These are phyloP conservation scores for Sebastes variabilis DNA, from an alignment of 2,797 vertebrate genomes.

Conservation along the genomic window DNA sequence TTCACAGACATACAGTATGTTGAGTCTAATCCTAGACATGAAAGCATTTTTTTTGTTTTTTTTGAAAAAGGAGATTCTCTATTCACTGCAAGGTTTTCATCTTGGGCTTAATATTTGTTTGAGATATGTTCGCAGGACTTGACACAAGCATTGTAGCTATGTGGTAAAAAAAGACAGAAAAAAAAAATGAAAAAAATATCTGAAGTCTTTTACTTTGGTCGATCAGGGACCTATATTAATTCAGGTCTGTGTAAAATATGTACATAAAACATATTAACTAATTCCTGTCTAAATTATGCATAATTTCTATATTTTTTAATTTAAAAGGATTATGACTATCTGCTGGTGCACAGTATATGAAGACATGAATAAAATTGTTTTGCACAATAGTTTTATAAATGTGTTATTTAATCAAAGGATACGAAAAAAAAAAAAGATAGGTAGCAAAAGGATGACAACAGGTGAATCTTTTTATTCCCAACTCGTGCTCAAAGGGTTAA, in stretches of 20 bases:
- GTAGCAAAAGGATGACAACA: slow-evolving; percentile 66
- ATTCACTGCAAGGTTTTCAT: slow-evolving; percentile 33
- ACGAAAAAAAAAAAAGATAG: slow-evolving; percentile 68
- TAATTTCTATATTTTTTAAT: slow-evolving; percentile 90
- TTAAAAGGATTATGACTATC: slow-evolving; percentile 87
- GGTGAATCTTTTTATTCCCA: slow-evolving; percentile 81
- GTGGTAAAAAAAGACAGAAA: slow-evolving; percentile 51
- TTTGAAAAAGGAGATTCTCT: slow-evolving; percentile 14
- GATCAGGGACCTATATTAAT: slow-evolving; percentile 85
- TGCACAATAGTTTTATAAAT: slow-evolving; percentile 97
- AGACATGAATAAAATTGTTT: slow-evolving; percentile 89
- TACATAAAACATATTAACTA: slow-evolving; percentile 85
- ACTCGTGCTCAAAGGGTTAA: slow-evolving; percentile 99
- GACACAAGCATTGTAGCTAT: slow-evolving; percentile 60
- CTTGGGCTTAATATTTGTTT: slow-evolving; percentile 43
- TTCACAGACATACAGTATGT: slow-evolving; percentile 18
- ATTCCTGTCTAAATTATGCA: slow-evolving; percentile 90
- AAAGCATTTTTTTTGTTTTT: slow-evolving; percentile 22
- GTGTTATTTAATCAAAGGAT: slow-evolving; percentile 94
- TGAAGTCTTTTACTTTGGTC: slow-evolving; percentile 75
- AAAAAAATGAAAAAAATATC: slow-evolving; percentile 41
- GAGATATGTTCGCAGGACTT: slow-evolving; percentile 49
- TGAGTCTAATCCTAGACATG: slow-evolving; percentile 37
- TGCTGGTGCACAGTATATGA: slow-evolving; percentile 88
- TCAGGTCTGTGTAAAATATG: slow-evolving; percentile 89